These are phyloP conservation scores for Scomber colias DNA, from an alignment of 2,113 vertebrate genomes.

Conservation along the genomic window DNA sequence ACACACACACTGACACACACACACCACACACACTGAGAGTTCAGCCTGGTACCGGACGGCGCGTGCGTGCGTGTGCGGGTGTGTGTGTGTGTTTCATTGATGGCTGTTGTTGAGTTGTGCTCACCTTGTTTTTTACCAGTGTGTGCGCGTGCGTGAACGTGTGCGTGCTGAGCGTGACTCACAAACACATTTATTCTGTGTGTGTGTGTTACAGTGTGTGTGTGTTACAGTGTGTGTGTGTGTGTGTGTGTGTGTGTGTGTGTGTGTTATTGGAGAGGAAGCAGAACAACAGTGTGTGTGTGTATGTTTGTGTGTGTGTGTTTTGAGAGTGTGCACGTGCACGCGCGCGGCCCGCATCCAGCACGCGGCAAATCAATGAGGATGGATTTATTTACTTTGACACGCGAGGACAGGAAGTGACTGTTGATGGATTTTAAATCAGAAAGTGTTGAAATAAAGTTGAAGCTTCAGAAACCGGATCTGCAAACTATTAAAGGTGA, in stretches of 20 bases:
- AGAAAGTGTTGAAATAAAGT: rapidly evolving
- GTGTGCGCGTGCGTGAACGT: not conserved
- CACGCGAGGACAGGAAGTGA: not conserved
- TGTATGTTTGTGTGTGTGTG: not conserved
- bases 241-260: not conserved
- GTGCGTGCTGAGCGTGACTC: not conserved
- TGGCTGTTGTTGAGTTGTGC: not conserved
- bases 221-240: not conserved
- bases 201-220: not conserved
- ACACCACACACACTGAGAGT: constrained; percentile 2
- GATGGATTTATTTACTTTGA: constrained; percentile 32
- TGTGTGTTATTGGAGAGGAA: not conserved
- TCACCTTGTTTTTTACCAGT: not conserved
- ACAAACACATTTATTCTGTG: not conserved
- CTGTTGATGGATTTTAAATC: not conserved
- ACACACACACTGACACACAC: not conserved
- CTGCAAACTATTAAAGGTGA: not conserved
- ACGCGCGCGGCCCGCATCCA: constrained; percentile 1
- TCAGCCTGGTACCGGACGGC: constrained; percentile 35
- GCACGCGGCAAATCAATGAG: constrained; percentile 47
- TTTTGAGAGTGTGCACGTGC: not conserved
- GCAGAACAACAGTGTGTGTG: not conserved
- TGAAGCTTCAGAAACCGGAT: not conserved
- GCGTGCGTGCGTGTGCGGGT: constrained; percentile 9
- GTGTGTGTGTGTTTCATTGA: not conserved